phyloP scores from a whole-genome alignment of 2,113 vertebrate species.

The Tylochromis polylepis region DNA sequence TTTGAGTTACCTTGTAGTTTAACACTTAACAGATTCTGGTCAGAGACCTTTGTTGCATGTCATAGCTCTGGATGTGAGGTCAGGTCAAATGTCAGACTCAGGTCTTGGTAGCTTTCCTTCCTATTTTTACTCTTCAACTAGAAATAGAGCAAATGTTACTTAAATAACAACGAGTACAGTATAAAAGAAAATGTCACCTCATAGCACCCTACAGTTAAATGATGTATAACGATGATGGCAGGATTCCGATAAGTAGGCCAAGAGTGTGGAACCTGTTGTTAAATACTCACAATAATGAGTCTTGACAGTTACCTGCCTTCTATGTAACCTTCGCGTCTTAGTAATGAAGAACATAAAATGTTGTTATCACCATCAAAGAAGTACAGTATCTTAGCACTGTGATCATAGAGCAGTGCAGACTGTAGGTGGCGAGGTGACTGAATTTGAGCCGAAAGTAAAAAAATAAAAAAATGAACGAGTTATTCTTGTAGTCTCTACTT shows the following conservation, averaged over 20 bases:
- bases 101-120: not conserved
- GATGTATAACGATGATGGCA: not conserved
- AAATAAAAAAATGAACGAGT: not conserved
- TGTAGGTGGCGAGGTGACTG: not conserved
- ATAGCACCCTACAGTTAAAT: not conserved
- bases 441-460: not conserved
- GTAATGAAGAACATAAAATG: not conserved
- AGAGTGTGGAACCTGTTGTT: not conserved
- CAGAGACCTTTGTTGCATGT: not conserved
- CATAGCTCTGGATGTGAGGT: not conserved
- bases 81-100: not conserved
- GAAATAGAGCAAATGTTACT: not conserved
- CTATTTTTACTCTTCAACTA: not conserved
- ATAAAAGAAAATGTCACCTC: not conserved
- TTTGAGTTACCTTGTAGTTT: not conserved
- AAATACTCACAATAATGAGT: not conserved
- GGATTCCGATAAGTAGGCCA: not conserved
- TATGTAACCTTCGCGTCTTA: not conserved
- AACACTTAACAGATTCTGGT: not conserved
- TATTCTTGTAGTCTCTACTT: not conserved
- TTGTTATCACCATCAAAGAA: not conserved
- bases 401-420: not conserved
- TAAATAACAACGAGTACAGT: not conserved
- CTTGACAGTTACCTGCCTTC: not conserved
- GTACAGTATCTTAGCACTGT: not conserved